These are phyloP conservation scores for Martes martes DNA, from an alignment of 2,113 vertebrate genomes.

Conservation along the genomic window DNA sequence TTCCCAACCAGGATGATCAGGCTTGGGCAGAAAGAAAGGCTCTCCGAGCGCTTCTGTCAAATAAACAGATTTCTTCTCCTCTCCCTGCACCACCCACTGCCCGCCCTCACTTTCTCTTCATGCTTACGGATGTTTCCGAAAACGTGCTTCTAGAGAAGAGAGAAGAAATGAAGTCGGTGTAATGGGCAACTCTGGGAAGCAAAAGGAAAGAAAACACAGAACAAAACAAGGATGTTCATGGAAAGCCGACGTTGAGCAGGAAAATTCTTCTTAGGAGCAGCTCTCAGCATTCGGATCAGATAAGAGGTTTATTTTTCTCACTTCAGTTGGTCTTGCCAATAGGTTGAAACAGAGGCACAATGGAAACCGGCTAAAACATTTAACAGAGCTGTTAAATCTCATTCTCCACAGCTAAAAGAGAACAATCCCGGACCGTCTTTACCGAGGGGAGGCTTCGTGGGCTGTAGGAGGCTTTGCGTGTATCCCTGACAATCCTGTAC, in stretches of 20 bases:
- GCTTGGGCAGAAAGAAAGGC: neutral
- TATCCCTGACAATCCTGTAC: conserved; percentile 89
- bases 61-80: neutral
- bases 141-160: neutral
- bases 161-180: neutral
- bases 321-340: conserved; percentile 80
- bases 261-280: conserved; percentile 67
- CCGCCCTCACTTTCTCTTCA: neutral
- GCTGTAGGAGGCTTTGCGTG: conserved; percentile 82
- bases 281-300: conserved; percentile 73
- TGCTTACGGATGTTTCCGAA: neutral
- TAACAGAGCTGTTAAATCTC: conserved; percentile 85
- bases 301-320: conserved; percentile 79
- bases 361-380: conserved; percentile 79
- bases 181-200: neutral
- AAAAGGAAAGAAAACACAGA: neutral
- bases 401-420: conserved; percentile 84
- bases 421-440: conserved; percentile 81
- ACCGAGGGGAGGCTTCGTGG: conserved; percentile 76
- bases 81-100: neutral
- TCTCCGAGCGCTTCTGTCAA: neutral
- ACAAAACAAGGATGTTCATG: conserved; percentile 4
- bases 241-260: conserved; percentile 53
- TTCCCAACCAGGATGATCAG: neutral
- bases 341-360: conserved; percentile 83